phyloP scores from a whole-genome alignment of 2,113 vertebrate genomes.

The Amphiprion percula region DNA sequence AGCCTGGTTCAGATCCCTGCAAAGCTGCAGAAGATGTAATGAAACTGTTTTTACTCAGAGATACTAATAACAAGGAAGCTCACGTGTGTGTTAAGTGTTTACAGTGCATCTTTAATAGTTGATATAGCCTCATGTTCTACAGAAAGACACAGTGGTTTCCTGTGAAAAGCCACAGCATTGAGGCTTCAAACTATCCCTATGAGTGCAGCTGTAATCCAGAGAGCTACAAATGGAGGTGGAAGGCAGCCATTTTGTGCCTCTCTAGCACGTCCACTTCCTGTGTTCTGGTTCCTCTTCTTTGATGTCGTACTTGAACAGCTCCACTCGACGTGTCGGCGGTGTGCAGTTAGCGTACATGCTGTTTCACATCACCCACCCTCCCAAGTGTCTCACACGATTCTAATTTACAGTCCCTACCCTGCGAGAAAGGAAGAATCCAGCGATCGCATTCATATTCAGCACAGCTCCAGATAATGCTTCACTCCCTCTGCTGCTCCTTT shows the following conservation, averaged over 20 bases:
- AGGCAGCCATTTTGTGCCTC: slow-evolving; percentile 34
- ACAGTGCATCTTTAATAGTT: no score
- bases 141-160: no score
- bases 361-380: neutral
- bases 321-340: slow-evolving; percentile 3
- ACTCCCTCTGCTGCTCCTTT: slow-evolving; percentile 11
- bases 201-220: neutral
- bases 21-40: no score
- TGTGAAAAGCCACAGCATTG: no score
- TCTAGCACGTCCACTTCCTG: slow-evolving; percentile 3
- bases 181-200: neutral
- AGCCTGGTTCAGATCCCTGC: no score
- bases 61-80: no score
- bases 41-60: no score
- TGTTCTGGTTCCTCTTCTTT: slow-evolving; percentile 9
- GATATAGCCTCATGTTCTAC: no score
- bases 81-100: no score
- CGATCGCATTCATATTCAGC: slow-evolving; percentile 28
- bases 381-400: slow-evolving; percentile 13
- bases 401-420: slow-evolving; percentile 30
- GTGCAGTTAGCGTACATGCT: neutral
- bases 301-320: slow-evolving; percentile 24
- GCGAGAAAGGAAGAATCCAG: slow-evolving; percentile 38
- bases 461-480: slow-evolving; percentile 18
- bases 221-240: slow-evolving; percentile 13